Evolutionary conservation across 2,888 invertebrate species (phyloP), one percentile per base, ranked within the genome.

Genomic region (Eupithecia centaureata): DNA sequence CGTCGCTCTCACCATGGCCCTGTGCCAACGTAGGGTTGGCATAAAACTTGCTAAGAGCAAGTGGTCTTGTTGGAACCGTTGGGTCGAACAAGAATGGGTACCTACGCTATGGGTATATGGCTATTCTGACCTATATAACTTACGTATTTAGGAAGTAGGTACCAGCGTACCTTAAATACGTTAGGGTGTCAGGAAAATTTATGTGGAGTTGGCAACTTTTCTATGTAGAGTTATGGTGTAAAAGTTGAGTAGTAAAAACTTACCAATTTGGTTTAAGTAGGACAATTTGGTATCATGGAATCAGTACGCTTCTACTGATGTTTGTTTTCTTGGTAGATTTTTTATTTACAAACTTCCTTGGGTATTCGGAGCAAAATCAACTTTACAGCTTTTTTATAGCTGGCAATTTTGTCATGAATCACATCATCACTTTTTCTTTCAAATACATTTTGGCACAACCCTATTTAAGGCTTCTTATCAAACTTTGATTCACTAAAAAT

Each of bases 21-120:
- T 83, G 80, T 87, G 91, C 92, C 91, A 91, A 87, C 80, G 87
- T 89, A 92, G 84, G 86, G 91, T 89, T 89, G 89, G 86, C 89
- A 89, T 82, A 85, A 85, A 81, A 83, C 76, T 80, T 78, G 72
- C 79, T 74, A 79, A 79, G 80, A 81, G 79, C 78, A 74, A 75
- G 73, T 74, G 77, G 82, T 91, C 91, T 91, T 88, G 89, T 91
- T 88, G 81, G 91, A 90, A 89, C 85, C 78, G 80, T 80, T 83
- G 78, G 81, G 79, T 85, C 86, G 79, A 86, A 88, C 83, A 83
- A 86, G 89, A 89, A 85, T 80, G 77, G 77, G 76, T 79, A 80
- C n/a, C n/a, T n/a, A n/a, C 79, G 74, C 76, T 82, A 78, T 78
- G 77, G 74, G 77, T 82, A 78, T 77, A 78, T 79, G 76, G 79